Conservation (phyloP, 2,888 invertebrate species). For the Drosophila tanythrix region DNA sequence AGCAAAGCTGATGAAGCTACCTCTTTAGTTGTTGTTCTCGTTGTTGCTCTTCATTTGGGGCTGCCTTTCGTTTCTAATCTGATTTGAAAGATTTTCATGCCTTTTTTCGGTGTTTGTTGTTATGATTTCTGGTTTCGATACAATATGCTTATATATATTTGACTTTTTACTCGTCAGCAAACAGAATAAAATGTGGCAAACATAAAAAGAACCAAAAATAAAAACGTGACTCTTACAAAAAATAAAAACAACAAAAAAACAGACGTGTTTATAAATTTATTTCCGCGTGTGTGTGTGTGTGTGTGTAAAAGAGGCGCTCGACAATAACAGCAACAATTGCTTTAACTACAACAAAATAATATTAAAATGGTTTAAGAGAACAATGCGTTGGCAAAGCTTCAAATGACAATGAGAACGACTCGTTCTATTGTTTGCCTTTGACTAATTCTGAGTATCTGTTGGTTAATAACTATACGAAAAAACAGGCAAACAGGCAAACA, state of each 20-base stretch:
- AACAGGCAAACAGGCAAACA: conserved; percentile 2
- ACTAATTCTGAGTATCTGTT: conserved; percentile 46
- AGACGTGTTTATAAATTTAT: conserved; percentile 69
- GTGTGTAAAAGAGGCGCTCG: conserved; percentile 33
- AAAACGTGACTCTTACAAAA: conserved; percentile 72
- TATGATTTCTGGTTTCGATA: conserved; percentile 49
- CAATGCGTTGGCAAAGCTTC: conserved; percentile 65
- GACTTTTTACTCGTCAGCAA: conserved; percentile 58
- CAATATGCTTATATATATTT: conserved; percentile 7
- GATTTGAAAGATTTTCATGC: conserved; percentile 62
- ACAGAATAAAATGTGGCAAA: conserved; percentile 29
- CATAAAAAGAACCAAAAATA: conserved; percentile 29
- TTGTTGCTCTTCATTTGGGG: conserved; percentile 5
- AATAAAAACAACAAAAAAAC: conserved; percentile 37
- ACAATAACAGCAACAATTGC: conserved; percentile 14
- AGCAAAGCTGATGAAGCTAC: conserved; percentile 56
- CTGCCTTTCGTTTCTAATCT: conserved; percentile 57
- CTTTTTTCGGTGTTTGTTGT: conserved; percentile 21
- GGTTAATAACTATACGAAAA: conserved; percentile 44
- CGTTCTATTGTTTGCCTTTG: conserved; percentile 45
- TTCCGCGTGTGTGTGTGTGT: conserved; percentile 42
- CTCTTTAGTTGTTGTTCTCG: background rate
- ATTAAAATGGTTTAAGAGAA: conserved; percentile 34
- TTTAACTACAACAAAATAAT: conserved; percentile 10
- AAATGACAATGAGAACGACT: conserved; percentile 50